Base-by-base conservation (phyloP, 2,888 invertebrate genomes). In the Pristionchus arcanus region DNA sequence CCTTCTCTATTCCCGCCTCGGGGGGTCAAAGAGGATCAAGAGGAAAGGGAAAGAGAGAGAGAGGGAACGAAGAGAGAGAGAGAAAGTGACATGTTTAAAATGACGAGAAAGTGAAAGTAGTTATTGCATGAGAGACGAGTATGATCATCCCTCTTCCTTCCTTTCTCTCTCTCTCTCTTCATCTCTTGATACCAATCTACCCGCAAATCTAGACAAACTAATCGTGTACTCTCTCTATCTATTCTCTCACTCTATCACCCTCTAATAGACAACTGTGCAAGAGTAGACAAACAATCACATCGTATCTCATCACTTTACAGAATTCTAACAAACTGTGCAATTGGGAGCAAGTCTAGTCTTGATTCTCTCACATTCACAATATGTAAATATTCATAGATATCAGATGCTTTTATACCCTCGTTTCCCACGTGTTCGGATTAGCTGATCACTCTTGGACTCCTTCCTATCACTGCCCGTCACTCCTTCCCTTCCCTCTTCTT, bases 81-180 rank as follows among this genome's bases (percentile, higher is more conserved):
- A 31, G 74, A 74, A 74, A 74, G 74, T 74, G 74, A 74, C 74
- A 74, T 74, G 34, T 74, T 74, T 74, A 37, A 74, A 74, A 74
- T 74, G 74, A 74, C 31, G 37, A 74, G 34, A 74, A 74, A 74
- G 74, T 74, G 37, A 74, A 74, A 74, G 74, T 19, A 74, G 74
- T 74, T 34, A 74, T 37, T 19, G 74, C 34, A 74, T 59, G 74
- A 31, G 19, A 37, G 74, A 25, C 74, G 37, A 31, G 37, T 37
- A n/a, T 34, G 74, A 74, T 66, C 66, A 74, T 34, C 37, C 21
- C 34, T 71, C 71, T 71, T 34, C 37, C 74, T 34, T 21, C n/a
- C 53, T 77, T n/a, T 31, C 71, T n/a, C 34, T 71, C 71, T 71
- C n/a, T 5, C 9, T 15, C 15, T 77, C 77, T 28, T 42, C 9